phyloP scores from a whole-genome alignment of 1,140 invertebrate genomes.

The Galleria mellonella region DNA sequence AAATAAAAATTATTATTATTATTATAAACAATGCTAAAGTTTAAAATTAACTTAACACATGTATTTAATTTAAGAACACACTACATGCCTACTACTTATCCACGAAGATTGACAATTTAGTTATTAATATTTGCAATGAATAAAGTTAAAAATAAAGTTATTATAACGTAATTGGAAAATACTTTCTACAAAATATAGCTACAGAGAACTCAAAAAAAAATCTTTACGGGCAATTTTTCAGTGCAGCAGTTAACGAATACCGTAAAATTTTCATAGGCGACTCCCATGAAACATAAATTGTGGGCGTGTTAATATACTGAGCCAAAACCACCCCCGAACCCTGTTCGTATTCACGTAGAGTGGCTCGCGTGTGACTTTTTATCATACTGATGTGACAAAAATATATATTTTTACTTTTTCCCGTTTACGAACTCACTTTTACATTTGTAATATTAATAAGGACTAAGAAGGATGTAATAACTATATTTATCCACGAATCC shows the following conservation, averaged over 20 bases:
- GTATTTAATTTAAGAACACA: too few relatives aligned
- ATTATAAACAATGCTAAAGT: too few relatives aligned
- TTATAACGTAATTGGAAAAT: neutral
- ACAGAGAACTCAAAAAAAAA: slow-evolving; percentile 16
- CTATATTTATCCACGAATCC: too few relatives aligned
- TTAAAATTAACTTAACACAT: too few relatives aligned
- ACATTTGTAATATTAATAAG: too few relatives aligned
- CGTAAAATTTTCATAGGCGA: slow-evolving; percentile 36
- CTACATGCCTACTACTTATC: too few relatives aligned
- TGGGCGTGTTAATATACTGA: slow-evolving; percentile 28
- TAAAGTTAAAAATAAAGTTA: too few relatives aligned
- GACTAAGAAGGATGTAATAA: too few relatives aligned
- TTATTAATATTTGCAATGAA: too few relatives aligned
- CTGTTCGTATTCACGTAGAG: neutral
- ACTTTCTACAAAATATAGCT: slow-evolving; percentile 5
- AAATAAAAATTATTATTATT: too few relatives aligned
- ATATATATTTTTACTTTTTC: neutral
- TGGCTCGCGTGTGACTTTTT: neutral
- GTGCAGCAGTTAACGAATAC: slow-evolving; percentile 24
- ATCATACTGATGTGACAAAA: slow-evolving; percentile 1
- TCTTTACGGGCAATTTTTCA: slow-evolving; percentile 27
- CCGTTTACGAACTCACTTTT: too few relatives aligned
- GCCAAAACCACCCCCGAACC: neutral
- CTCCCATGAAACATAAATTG: slow-evolving; percentile 32
- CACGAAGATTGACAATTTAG: too few relatives aligned